phyloP scores from a whole-genome alignment of 2,888 invertebrate genomes.

The Leucoptera coffeella region DNA sequence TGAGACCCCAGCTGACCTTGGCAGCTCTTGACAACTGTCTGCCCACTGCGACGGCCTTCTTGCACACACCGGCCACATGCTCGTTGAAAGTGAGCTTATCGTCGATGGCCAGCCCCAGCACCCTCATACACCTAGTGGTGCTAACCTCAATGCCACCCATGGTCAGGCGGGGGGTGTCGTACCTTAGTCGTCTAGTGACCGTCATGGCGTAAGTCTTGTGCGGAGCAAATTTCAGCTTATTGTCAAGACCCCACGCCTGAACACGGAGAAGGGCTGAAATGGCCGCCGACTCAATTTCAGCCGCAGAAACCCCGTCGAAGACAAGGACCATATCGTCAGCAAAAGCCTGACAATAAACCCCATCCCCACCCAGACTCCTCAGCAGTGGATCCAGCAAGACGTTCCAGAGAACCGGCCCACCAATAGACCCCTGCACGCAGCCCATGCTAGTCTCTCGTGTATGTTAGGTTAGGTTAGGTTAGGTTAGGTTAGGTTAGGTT shows the following conservation, averaged over 20 bases:
- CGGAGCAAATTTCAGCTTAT: no score
- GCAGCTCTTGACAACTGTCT: no score
- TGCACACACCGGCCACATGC: no score
- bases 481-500: conserved; percentile 6
- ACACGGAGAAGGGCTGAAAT: conserved; percentile 2
- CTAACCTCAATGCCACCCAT: conserved; percentile 3
- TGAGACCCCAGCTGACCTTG: no score
- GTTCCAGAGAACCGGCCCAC: conserved; percentile 1
- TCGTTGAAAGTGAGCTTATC: no score
- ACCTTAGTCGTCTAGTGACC: no score
- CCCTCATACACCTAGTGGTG: no score
- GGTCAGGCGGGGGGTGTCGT: conserved; percentile 3
- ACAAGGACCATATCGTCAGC: not conserved
- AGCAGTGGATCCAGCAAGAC: not conserved
- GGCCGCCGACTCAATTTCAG: not conserved
- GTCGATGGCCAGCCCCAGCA: no score
- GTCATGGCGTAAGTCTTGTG: conserved; percentile 6
- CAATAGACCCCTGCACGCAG: no score
- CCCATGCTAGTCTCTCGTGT: not conserved
- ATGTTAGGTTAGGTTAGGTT: conserved; percentile 4
- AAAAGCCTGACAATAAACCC: not conserved
- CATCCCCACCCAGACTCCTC: not conserved
- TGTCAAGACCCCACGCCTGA: conserved; percentile 4
- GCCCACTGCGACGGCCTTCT: no score
- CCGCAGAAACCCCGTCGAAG: no score